Percentiles rank a stretch among this genome's conserved stretches.
phyloP scores from a whole-genome alignment of 2,113 vertebrate species.

The Perognathus longimembris region DNA sequence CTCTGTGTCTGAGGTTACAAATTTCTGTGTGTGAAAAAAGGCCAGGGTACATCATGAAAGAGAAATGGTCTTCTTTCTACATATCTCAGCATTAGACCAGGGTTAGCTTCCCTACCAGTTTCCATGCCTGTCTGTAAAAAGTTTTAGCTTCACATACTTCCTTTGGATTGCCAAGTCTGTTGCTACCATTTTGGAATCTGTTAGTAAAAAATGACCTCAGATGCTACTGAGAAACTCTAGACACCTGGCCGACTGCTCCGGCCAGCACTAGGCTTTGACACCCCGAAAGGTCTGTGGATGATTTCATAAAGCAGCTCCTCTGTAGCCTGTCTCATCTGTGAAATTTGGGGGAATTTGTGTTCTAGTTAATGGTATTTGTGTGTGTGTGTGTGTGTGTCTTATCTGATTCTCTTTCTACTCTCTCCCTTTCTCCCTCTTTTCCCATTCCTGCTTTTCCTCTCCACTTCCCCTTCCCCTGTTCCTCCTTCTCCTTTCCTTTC shows the following conservation, averaged over 20 bases:
- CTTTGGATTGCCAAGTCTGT: constrained; percentile 32
- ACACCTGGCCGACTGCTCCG: constrained; percentile 51
- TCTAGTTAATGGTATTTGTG: background rate
- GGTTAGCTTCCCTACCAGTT: constrained; percentile 30
- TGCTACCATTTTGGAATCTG: constrained; percentile 68
- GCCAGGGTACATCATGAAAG: constrained; percentile 53
- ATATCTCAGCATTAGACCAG: constrained; percentile 23
- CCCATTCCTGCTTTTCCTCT: too few relatives aligned
- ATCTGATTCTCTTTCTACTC: rapidly evolving
- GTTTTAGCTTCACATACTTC: constrained; percentile 35
- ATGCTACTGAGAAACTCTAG: constrained; percentile 58
- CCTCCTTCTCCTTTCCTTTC: rapidly evolving
- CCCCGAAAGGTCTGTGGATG: constrained; percentile 2
- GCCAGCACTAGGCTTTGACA: constrained; percentile 37
- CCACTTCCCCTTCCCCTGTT: background rate
- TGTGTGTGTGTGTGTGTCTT: too few relatives aligned
- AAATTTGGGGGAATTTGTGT: background rate
- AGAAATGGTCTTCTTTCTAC: constrained; percentile 51
- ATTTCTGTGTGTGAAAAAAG: constrained; percentile 70
- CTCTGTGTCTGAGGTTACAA: constrained; percentile 60
- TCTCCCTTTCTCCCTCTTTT: rapidly evolving
- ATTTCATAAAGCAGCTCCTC: constrained; percentile 38
- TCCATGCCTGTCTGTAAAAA: constrained; percentile 56
- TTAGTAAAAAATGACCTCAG: constrained; percentile 55
- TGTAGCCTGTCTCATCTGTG: background rate